phyloP scores from a whole-genome alignment of 2,113 vertebrate species.

The Anguilla rostrata region DNA sequence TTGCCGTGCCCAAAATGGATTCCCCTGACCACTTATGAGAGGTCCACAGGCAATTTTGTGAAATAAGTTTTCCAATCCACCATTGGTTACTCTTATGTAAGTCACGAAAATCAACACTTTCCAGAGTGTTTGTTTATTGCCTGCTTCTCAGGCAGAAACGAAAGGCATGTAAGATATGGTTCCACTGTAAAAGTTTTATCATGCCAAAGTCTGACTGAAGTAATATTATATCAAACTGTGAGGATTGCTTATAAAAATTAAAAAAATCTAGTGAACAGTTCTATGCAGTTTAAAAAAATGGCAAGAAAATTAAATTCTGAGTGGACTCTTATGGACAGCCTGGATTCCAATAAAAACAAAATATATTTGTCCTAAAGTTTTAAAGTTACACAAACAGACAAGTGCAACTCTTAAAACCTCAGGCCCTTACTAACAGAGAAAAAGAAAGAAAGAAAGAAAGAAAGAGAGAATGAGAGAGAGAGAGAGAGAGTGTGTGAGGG shows the following conservation, averaged over 20 bases:
- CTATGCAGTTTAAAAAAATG: neutral
- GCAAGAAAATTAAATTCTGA: neutral
- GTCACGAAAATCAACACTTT: neutral
- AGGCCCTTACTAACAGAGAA: too few relatives aligned
- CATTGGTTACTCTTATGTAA: neutral
- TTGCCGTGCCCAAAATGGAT: neutral
- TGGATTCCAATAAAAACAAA: too few relatives aligned
- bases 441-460: too few relatives aligned
- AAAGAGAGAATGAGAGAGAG: too few relatives aligned
- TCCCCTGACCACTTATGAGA: neutral
- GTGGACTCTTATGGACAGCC: neutral
- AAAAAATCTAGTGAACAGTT: too few relatives aligned
- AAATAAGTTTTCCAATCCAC: neutral
- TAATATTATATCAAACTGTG: conserved; percentile 1
- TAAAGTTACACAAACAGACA: neutral
- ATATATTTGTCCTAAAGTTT: neutral
- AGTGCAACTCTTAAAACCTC: neutral
- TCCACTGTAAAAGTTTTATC: conserved; percentile 2
- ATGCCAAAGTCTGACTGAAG: conserved; percentile 9
- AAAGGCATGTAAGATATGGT: neutral
- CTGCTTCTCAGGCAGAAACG: neutral
- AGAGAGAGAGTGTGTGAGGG: too few relatives aligned
- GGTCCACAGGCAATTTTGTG: neutral
- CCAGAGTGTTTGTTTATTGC: neutral
- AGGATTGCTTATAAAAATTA: neutral